Base-by-base conservation (phyloP, 2,888 invertebrate species). In the Watsonalla binaria region DNA sequence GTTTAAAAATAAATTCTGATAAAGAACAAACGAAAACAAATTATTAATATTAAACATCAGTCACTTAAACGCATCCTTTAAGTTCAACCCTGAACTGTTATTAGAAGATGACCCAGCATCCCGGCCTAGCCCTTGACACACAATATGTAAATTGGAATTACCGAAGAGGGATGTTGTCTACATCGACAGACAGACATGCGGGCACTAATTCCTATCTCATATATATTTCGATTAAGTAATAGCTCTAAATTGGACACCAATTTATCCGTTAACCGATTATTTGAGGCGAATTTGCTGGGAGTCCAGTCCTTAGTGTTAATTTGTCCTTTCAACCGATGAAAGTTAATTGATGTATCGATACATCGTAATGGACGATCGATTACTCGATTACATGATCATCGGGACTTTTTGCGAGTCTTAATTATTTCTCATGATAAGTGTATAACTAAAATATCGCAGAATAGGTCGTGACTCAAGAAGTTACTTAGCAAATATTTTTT, bases 171-270 rank as follows among this genome's bases (percentile, higher is more conserved):
- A 84, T 80, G 80, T 74, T 63, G 68, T 52, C 55, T 54, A 60
- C 62, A 62, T 69, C 65, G 64, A 67, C 68, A 58, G 60, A 70
- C 79, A 76, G 79, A 70, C 71, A 86, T 86, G 87, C 87, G 89
- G 87, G 87, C 73, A 68, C 76, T 79, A 81, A 84, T 79, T 78
- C 74, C 63, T 78, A 56, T 60, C 70, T 70, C 70, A 59, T 59
- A 70, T 71, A 66, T 65, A 63, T 66, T 65, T 65, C 78, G 81
- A 85, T 86, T 77, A 78, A 82, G 79, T 86, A 84, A 86, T 86
- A 76, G 74, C 74, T 60, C 65, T 68, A 79, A 88, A 88, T 90
- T 88, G 88, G 67, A 67, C 71, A 67, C 74, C 88, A 89, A 89
- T 88, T 88, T 86, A 85, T 79, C 77, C 65, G 80, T 82, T 86